A percentile compares a stretch with the other conserved stretches of the same genome.
phyloP scores from a whole-genome alignment of 2,888 invertebrate genomes.

The Andricus curvator region DNA sequence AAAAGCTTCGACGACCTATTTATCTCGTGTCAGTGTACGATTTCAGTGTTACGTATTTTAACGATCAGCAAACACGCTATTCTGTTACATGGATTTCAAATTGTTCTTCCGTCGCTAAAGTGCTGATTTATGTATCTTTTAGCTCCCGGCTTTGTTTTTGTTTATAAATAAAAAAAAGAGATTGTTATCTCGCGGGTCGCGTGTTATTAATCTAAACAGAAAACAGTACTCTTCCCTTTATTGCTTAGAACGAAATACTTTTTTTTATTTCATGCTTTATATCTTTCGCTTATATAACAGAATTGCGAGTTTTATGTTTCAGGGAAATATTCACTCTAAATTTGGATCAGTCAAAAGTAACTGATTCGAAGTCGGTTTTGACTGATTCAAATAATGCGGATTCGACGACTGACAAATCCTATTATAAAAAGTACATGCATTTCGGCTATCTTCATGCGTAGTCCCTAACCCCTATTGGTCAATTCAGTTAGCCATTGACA shows the following conservation, averaged over 20 bases:
- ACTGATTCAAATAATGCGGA: too few relatives aligned
- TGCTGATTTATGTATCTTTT: conserved; percentile 39
- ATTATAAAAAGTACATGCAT: too few relatives aligned
- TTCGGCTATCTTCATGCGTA: too few relatives aligned
- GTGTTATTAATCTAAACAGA: conserved; percentile 32
- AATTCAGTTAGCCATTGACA: too few relatives aligned
- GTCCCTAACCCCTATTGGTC: too few relatives aligned
- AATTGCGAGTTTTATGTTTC: not conserved
- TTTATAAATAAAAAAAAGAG: conserved; percentile 11
- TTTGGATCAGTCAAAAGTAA: too few relatives aligned
- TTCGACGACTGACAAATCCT: too few relatives aligned
- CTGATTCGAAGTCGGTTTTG: too few relatives aligned
- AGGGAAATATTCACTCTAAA: not conserved
- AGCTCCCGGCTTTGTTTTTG: conserved; percentile 19
- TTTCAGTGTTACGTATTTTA: conserved; percentile 37
- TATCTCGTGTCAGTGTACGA: conserved; percentile 38
- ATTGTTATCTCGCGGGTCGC: conserved; percentile 9
- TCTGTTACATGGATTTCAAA: conserved; percentile 37
- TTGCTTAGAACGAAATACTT: not conserved
- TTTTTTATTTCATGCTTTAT: not conserved
- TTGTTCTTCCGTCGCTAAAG: conserved; percentile 39
- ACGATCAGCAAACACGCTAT: conserved; percentile 39
- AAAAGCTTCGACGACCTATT: conserved; percentile 35
- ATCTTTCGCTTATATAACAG: not conserved
- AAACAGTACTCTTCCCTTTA: conserved; percentile 14